Evolutionary conservation across 2,113 vertebrate species (phyloP), one percentile per base, ranked within the genome.

Genomic region (Tringa solitaria): DNA sequence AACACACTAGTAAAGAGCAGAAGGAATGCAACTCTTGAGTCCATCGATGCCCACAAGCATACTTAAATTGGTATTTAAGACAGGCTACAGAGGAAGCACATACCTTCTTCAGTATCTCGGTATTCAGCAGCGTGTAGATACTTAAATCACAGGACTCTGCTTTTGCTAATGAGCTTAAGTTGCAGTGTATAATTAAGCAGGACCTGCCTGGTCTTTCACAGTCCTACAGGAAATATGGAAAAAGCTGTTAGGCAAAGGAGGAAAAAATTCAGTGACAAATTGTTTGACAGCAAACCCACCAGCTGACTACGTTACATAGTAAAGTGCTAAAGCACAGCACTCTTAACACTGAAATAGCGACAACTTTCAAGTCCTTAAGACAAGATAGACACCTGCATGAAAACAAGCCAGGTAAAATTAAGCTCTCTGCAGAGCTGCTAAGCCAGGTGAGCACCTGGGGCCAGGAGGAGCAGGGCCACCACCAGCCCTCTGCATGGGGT

Each of bases 31-130:
- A 37, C 45, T 53, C 78, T 75, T 28, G 51, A 70, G 60, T 45
- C 57, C 46, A 35, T 2, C 87, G 23, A 28, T 8, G 12, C 35
- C 79, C 27, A 50, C 50, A 79, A 68, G 9, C 33, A 69, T 13
- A 51, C 5, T 78, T 48, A 70, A 89, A 69, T 8, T 43, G 32
- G 6, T 35, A 50, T 69, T 73, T 39, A 78, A 76, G 28, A 35
- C 17, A 65, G 84, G 13, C 23, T 24, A 14, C 43, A 68, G 72
- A 32, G n/a, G 43, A 65, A 91, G 41, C 18, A 63, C 92, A 18
- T 96, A 99, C 99, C 98, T 98, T 99, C 86, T 99, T 99, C 57
- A 99, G 84, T 89, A 99, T 99, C 97, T 99, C 99, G 4, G 99
- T 99, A 97, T 99, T 99, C 85, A 99, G 98, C 39, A 99, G 98